Evolutionary conservation across 2,113 vertebrate genomes (phyloP), one percentile per base, ranked within the genome.

Genomic region (Prietella phreatophila): DNA sequence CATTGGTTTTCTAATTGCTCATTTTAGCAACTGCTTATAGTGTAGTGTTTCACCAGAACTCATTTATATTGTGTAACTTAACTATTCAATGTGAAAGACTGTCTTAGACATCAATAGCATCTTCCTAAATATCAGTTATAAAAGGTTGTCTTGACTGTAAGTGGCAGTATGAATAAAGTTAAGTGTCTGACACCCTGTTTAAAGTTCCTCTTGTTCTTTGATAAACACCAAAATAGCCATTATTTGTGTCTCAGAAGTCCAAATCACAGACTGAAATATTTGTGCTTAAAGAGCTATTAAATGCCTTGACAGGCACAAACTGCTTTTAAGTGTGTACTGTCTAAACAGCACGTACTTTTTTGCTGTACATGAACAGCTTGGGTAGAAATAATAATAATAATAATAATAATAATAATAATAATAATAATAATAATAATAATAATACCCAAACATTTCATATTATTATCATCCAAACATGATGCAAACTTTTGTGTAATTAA

Each of bases 211-310:
- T 27, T 80, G 71, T 27, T 47, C 42, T 80, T n/a, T 80, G 33
- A 42, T 71, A 42, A 55, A 27, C 42, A 65, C 22, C 14, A 69
- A 33, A 84, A 27, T 47, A 60, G 33, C 36, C 53, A 71, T 10
- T 69, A 13, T 19, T 2, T 10, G 25, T 76, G 15, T 82, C 67
- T 58, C 81, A 61, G 33, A 82, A 33, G 67, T 78, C 47, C 39
- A 65, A 88, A 65, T 65, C 53, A 36, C 47, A 83, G 36, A 47
- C 42, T 47, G 42, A 25, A 53, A 82, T 15, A 88, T 17, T 55
- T 55, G 17, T 33, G 47, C 47, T 36, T 56, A 71, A 30, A 25
- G 8, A 30, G 8, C 42, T 20, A 10, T 81, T 20, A 27, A 81
- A 22, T 19, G 53, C n/a, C 50, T 30, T 79, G 42, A 22, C 15